Base-by-base conservation (phyloP, 2,888 invertebrate species). In the Euzetes globulus region DNA sequence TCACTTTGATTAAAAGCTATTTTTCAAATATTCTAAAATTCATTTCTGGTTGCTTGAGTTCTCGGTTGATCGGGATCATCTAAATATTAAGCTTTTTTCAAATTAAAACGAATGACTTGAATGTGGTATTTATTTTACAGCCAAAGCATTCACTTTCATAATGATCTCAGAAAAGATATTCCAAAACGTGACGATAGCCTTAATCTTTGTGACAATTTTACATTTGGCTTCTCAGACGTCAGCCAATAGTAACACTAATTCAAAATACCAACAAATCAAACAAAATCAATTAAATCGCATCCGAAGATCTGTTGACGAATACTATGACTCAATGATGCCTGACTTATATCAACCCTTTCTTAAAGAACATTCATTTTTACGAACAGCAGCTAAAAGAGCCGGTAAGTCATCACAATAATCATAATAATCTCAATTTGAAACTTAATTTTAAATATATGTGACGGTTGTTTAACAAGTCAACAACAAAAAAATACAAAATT, bases 371-470 rank as follows among this genome's bases (percentile, higher is more conserved):
- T 37, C 33, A n/a, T 9, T 63, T 63, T n/a, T 63, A 2, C 7
- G 63, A 33, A 33, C 33, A 11, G 63, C 63, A 5, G 63, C 63
- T 19, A 76, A 76, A 50, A 75, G 76, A 75, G 76, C 75, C 17
- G 76, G 76, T 76, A 60, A 75, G 75, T 75, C 17, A 37, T 29
- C 7, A 17, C 15, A 25, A 27, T 25, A 58, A 22, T 55, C 55
- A 9, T 22, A 19, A 55, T 55, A 55, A 6, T 55, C 25, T 55
- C 19, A n/a, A n/a, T n/a, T n/a, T n/a, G n/a, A n/a, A n/a, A n/a
- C n/a, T n/a, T n/a, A n/a, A n/a, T n/a, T n/a, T n/a, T n/a, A n/a
- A n/a, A n/a, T n/a, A n/a, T n/a, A n/a, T n/a, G n/a, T n/a, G n/a
- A n/a, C n/a, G n/a, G n/a, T n/a, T n/a, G n/a, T n/a, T n/a, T n/a